Evolutionary conservation across 2,113 vertebrate genomes (phyloP).

Genomic region (Corythaeola cristata): DNA sequence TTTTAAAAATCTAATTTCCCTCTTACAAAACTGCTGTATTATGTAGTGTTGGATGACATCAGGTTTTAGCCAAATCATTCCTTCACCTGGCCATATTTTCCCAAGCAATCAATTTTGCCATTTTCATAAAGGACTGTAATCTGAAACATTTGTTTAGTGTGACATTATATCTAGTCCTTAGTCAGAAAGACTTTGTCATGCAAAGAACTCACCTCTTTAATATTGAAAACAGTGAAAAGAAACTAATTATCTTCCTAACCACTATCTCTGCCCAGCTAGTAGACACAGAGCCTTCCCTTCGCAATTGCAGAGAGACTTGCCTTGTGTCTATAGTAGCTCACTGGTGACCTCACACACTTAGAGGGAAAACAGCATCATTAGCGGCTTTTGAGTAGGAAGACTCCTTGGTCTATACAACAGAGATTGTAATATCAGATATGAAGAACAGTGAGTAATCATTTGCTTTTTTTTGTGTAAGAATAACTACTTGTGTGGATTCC

Average conservation of each 20-base stretch:
- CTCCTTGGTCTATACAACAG: not conserved
- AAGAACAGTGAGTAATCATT: not conserved
- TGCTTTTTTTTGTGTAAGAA: not conserved
- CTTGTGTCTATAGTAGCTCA: not conserved
- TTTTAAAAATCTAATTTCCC: not conserved
- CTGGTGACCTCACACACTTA: not conserved
- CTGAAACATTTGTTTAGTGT: not conserved
- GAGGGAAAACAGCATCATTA: not conserved
- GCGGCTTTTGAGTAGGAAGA: not conserved
- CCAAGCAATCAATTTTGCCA: not conserved
- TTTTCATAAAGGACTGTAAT: not conserved
- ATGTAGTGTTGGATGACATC: not conserved
- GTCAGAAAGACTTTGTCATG: not conserved
- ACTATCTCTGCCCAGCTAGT: not conserved
- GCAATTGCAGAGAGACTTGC: not conserved
- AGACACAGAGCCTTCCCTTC: not conserved
- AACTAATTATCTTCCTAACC: not conserved
- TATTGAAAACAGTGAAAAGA: not conserved
- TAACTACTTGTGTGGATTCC: not conserved
- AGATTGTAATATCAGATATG: not conserved
- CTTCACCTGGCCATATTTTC: not conserved
- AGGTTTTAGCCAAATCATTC: not conserved
- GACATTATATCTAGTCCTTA: not conserved
- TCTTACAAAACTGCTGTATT: not conserved
- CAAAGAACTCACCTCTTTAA: not conserved